These are phyloP conservation scores for Himalopsyche tibetana DNA, from an alignment of 2,888 invertebrate genomes.

Conservation along the genomic window DNA sequence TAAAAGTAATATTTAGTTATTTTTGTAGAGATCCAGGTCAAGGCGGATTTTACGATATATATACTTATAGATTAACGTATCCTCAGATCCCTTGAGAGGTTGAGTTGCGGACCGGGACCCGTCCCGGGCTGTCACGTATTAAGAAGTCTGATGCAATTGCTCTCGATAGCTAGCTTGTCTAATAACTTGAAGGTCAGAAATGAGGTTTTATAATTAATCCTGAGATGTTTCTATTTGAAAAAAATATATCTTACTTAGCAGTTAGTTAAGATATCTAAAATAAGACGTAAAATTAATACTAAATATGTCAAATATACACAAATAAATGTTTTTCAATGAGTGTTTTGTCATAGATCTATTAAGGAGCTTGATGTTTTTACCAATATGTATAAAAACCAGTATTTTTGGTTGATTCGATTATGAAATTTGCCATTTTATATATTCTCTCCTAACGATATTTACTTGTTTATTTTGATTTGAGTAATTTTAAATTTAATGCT, in stretches of 20 bases:
- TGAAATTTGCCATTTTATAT: slow-evolving; percentile 26
- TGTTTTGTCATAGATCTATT: slow-evolving; percentile 65
- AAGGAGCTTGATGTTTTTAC: slow-evolving; percentile 63
- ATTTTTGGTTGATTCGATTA: slow-evolving; percentile 31
- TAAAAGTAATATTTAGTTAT: slow-evolving; percentile 37
- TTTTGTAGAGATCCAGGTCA: slow-evolving; percentile 39
- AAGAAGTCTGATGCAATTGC: slow-evolving; percentile 62
- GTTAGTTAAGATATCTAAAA: slow-evolving; percentile 63
- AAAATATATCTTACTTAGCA: slow-evolving; percentile 61
- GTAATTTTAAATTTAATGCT: slow-evolving; percentile 36
- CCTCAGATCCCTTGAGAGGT: slow-evolving; percentile 50
- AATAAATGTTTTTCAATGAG: slow-evolving; percentile 66
- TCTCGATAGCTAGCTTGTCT: slow-evolving; percentile 57
- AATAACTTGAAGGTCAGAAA: slow-evolving; percentile 55
- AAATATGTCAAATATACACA: slow-evolving; percentile 65
- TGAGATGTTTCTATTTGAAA: slow-evolving; percentile 59
- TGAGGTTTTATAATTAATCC: slow-evolving; percentile 62
- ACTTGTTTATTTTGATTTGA: slow-evolving; percentile 29
- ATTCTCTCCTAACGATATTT: slow-evolving; percentile 2
- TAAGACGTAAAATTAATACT: slow-evolving; percentile 61
- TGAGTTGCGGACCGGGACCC: slow-evolving; percentile 35
- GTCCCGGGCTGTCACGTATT: slow-evolving; percentile 44
- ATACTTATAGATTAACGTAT: slow-evolving; percentile 50
- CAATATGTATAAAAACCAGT: slow-evolving; percentile 46
- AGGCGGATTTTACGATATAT: slow-evolving; percentile 44